phyloP scores from a whole-genome alignment of 2,113 vertebrate genomes.

The Gnathonemus longibarbis region DNA sequence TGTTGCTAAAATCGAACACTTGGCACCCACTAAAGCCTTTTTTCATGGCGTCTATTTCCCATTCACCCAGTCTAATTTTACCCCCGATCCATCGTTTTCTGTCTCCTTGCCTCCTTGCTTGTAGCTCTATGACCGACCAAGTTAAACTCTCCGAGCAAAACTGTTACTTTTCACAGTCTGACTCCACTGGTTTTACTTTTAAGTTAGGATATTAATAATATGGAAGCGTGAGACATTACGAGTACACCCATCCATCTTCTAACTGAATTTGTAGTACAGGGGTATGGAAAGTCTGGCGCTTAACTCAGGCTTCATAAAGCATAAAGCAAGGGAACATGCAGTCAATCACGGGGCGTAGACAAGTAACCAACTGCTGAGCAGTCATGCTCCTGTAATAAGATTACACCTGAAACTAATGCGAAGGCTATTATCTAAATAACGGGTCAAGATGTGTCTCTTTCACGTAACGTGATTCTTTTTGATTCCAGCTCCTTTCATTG shows the following conservation, averaged over 20 bases:
- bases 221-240: not conserved
- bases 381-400: not conserved
- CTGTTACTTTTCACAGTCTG: not conserved
- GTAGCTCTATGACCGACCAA: not conserved
- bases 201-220: not conserved
- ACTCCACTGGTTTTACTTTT: not conserved
- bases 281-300: not conserved
- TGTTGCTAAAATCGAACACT: not conserved
- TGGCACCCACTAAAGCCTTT: not conserved
- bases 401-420: not conserved
- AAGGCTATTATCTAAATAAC: not conserved
- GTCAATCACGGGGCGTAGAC: not conserved
- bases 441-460: not conserved
- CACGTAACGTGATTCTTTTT: not conserved
- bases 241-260: not conserved
- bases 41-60: not conserved
- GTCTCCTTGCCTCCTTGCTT: not conserved
- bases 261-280: not conserved
- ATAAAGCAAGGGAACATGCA: not conserved
- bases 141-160: not conserved
- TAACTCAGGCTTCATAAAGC: not conserved
- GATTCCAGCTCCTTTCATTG: not conserved
- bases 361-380: not conserved
- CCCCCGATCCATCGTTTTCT: not conserved
- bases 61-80: slow-evolving; percentile 13